Conservation (phyloP, 2,113 vertebrate species). For the Raphicerus campestris region DNA sequence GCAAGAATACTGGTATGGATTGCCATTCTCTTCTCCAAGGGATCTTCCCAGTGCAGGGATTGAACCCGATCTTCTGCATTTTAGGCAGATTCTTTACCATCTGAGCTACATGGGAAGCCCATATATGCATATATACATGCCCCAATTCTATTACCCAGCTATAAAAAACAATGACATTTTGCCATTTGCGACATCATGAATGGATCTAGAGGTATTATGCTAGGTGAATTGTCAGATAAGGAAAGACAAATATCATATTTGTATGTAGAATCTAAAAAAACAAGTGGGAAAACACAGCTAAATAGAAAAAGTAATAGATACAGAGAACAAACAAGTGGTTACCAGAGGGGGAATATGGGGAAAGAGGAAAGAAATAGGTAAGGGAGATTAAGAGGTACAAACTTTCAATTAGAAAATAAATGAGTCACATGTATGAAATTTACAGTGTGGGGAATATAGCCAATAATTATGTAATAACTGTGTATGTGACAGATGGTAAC, state of each 20-base stretch:
- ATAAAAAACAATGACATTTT: background rate
- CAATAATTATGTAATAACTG: background rate
- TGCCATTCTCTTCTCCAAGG: background rate
- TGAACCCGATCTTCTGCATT: background rate
- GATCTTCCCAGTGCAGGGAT: background rate
- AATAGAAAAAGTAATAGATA: background rate
- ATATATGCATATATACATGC: background rate
- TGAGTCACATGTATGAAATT: background rate
- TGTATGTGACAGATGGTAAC: background rate
- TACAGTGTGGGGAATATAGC: background rate
- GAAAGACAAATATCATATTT: background rate
- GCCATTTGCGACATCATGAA: background rate
- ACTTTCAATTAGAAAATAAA: background rate
- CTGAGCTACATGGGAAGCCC: background rate
- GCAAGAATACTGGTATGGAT: background rate
- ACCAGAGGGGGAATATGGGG: background rate
- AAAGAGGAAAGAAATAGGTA: background rate
- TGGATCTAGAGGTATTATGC: background rate
- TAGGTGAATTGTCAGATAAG: background rate
- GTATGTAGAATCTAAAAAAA: background rate
- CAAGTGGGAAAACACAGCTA: background rate
- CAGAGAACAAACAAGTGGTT: background rate
- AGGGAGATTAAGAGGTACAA: background rate
- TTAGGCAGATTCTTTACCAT: background rate
- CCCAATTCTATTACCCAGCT: background rate